These are phyloP conservation scores for Stenopsyche tienmushanensis DNA, from an alignment of 1,140 invertebrate genomes.

Conservation along the genomic window DNA sequence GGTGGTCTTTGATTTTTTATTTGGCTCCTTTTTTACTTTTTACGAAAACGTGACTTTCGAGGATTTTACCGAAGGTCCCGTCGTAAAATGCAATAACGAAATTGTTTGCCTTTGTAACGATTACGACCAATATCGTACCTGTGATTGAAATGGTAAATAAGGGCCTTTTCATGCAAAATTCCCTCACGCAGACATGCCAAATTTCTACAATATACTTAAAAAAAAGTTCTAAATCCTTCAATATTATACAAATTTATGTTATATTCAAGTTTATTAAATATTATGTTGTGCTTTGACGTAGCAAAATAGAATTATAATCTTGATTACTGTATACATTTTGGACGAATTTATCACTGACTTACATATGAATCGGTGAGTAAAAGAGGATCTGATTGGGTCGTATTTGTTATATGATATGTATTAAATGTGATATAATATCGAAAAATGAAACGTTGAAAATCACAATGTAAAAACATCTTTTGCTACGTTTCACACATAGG, in stretches of 20 bases:
- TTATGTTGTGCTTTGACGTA: no score
- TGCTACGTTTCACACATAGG: no score
- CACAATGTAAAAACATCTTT: no score
- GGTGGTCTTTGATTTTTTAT: slow-evolving; percentile 23
- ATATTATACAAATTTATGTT: not conserved
- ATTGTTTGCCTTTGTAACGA: slow-evolving; percentile 16
- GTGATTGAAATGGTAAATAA: slow-evolving; percentile 9
- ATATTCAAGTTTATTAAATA: no score
- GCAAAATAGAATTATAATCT: no score
- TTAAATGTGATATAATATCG: no score
- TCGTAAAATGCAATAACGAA: slow-evolving; percentile 25
- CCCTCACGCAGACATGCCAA: not conserved
- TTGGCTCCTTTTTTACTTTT: slow-evolving; percentile 1
- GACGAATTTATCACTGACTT: no score
- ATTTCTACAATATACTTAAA: not conserved
- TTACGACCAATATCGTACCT: not conserved
- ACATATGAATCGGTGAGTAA: no score
- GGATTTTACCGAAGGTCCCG: not conserved
- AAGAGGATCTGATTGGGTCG: no score
- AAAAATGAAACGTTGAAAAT: no score
- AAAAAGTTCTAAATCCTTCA: not conserved
- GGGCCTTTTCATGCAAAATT: not conserved
- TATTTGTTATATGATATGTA: no score
- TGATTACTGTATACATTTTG: no score
- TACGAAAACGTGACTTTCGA: slow-evolving; percentile 22